Evolutionary conservation across 2,888 invertebrate species (phyloP), one percentile per base, ranked within the genome.

Genomic region (Napeogenes inachia): DNA sequence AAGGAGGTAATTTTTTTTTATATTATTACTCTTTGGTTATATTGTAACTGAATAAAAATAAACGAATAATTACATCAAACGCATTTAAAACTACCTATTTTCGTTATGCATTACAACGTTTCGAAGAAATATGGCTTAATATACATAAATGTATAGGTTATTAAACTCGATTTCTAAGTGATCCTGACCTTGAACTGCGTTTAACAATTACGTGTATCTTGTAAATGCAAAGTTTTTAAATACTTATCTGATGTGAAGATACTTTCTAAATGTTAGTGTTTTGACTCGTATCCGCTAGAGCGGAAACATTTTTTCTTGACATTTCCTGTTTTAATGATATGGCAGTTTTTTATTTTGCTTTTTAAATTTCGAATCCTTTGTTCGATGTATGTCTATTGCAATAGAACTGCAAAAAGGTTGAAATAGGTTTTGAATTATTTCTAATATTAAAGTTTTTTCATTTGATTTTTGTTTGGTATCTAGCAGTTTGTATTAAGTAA

Each of bases 221-320:
- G 50, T 50, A 30, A 30, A 50, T 50, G 47, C 47, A 50, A 50
- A 50, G 30, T 50, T 30, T 50, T 50, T 50, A 50, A 50, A 50
- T 50, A 50, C 30, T 12, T 50, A 50, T 50, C 42, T 42, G 42
- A 42, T 42, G 38, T 38, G 38, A 38, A 38, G 42, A 42, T 42
- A 42, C 42, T 42, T 42, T 42, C 42, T 42, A 42, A 38, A 38
- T 50, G 10, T 30, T 30, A 50, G 59, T 81, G 78, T 81, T 81
- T 75, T 80, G 82, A 80, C 78, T 74, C 73, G 70, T 55, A 68
- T 4, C 62, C 76, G 70, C 38, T 75, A 69, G 69, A 63, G 73
- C 75, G 77, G 71, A 71, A 77, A 70, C 74, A 77, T 81, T 80
- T 80, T 68, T 65, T 54, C 33, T 50, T 50, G 50, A 73, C 74